A percentile compares a stretch with the other conserved stretches of the same genome.
These are phyloP conservation scores for Pristis pectinata DNA, from an alignment of 2,797 vertebrate genomes.

Conservation along the genomic window DNA sequence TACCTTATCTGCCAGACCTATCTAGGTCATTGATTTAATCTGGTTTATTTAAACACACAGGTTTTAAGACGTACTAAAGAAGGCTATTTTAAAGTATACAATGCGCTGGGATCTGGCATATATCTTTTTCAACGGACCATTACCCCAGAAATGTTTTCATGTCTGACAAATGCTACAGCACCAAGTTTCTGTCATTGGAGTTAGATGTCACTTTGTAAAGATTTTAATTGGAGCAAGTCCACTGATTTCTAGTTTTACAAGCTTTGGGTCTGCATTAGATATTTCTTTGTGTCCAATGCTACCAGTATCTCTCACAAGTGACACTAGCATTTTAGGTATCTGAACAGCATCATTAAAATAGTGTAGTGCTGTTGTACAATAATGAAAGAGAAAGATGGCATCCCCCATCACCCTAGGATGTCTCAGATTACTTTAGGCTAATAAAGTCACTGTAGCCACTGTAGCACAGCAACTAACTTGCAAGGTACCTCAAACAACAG, in stretches of 20 bases:
- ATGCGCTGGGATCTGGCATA: no score
- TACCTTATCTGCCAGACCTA: no score
- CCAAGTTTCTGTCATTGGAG: not conserved
- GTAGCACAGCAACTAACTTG: not conserved
- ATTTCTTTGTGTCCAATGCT: not conserved
- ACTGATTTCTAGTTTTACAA: not conserved
- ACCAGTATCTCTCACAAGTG: not conserved
- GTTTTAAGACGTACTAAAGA: no score
- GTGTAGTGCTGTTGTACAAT: not conserved
- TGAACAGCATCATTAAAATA: not conserved
- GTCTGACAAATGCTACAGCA: not conserved
- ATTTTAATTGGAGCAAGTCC: not conserved
- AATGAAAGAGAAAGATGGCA: not conserved
- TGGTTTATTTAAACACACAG: not conserved
- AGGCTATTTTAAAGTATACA: no score
- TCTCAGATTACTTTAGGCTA: not conserved
- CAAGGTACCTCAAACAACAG: not conserved
- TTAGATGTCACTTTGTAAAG: not conserved
- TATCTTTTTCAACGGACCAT: not conserved
- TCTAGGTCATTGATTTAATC: not conserved
- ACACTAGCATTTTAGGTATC: not conserved
- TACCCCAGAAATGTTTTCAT: not conserved
- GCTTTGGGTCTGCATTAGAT: not conserved
- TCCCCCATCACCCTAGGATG: not conserved
- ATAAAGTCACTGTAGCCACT: not conserved